Percentiles rank a stretch among this genome's conserved stretches.
phyloP scores from a whole-genome alignment of 2,113 vertebrate genomes.

The Sigmodon hispidus region DNA sequence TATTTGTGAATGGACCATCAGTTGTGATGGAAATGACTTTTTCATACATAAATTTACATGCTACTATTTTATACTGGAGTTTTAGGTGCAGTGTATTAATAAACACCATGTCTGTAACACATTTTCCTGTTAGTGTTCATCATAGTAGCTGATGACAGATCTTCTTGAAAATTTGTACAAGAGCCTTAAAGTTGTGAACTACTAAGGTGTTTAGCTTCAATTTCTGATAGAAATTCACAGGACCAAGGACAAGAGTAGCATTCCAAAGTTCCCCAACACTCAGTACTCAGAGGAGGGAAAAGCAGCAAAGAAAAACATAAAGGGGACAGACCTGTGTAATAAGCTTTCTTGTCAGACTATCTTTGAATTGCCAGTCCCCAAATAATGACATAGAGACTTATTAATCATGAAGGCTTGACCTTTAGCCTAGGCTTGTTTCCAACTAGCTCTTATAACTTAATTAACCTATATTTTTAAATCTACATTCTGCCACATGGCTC shows the following conservation, averaged over 20 bases:
- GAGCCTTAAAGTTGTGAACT: not conserved
- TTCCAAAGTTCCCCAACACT: not conserved
- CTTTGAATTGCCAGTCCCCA: not conserved
- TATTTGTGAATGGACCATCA: not conserved
- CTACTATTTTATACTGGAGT: not conserved
- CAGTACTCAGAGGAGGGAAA: not conserved
- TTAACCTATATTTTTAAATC: not conserved
- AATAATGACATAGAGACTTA: not conserved
- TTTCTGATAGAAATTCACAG: not conserved
- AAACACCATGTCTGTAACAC: conserved; percentile 1
- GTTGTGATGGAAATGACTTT: conserved; percentile 1
- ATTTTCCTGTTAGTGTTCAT: not conserved
- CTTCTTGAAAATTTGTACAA: conserved; percentile 9
- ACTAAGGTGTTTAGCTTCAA: not conserved
- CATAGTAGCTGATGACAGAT: not conserved
- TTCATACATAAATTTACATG: not conserved
- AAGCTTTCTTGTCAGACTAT: not conserved
- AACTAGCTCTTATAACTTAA: not conserved
- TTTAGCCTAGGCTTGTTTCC: not conserved
- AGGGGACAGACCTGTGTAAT: not conserved
- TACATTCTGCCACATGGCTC: not conserved
- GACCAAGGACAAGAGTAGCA: not conserved
- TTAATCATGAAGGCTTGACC: not conserved
- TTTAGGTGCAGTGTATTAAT: conserved; percentile 28
- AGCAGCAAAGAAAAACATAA: not conserved